Conservation (phyloP, 2,888 invertebrate genomes). For the Drosophila quasianomalipes region DNA sequence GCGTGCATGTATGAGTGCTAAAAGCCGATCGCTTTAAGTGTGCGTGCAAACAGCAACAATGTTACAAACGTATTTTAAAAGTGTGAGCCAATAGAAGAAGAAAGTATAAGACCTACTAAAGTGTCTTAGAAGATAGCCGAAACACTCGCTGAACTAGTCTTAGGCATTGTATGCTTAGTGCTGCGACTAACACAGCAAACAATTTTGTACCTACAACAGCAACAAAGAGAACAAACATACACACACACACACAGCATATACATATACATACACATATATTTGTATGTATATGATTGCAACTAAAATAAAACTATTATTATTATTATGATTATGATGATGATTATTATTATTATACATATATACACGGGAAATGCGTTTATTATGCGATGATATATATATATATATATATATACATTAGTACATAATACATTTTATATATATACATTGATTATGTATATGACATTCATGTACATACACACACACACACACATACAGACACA, state of each 20-base stretch:
- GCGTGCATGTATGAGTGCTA: not conserved
- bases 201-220: constrained; percentile 82
- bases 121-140: not conserved
- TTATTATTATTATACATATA: constrained; percentile 49
- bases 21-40: not conserved
- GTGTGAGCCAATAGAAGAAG: not conserved
- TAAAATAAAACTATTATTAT: constrained; percentile 32
- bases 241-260: constrained; percentile 34
- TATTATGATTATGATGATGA: constrained; percentile 39
- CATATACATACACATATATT: constrained; percentile 53
- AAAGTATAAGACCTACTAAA: not conserved
- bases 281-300: constrained; percentile 64
- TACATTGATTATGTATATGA: constrained; percentile 72
- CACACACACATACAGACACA: constrained; percentile 7
- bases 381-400: constrained; percentile 63
- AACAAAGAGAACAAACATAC: constrained; percentile 24
- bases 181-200: constrained; percentile 50
- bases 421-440: constrained; percentile 52
- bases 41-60: not conserved
- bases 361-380: constrained; percentile 68
- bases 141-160: not conserved
- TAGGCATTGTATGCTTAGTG: not conserved
- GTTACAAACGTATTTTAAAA: not conserved
- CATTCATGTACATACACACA: constrained; percentile 73
- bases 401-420: constrained; percentile 26